Percentiles rank a stretch among this genome's conserved stretches.
Evolutionary conservation across 2,113 vertebrate genomes (phyloP).

Genomic region (Ctenodactylus gundi): DNA sequence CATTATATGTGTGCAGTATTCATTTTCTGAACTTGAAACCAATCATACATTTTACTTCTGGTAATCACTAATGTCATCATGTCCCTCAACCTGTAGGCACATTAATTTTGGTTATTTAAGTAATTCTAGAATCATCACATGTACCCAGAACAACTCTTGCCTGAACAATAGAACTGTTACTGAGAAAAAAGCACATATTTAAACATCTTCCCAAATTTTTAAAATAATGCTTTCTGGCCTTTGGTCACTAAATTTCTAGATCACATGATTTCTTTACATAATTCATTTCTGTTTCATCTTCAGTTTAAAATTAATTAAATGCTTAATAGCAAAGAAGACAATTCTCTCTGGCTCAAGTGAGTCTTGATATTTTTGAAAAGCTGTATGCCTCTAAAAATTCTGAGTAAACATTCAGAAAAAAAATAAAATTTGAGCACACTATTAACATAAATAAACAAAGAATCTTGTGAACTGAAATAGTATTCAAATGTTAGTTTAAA

Average conservation of each 20-base stretch:
- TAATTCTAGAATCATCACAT: conserved; percentile 16
- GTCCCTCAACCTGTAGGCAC: conserved; percentile 34
- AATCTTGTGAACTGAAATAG: background rate
- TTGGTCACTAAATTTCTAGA: conserved; percentile 65
- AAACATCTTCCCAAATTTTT: background rate
- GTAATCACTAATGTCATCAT: background rate
- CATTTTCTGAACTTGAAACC: conserved; percentile 48
- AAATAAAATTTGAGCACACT: conserved; percentile 47
- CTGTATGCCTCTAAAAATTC: conserved; percentile 68
- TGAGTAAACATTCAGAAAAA: conserved; percentile 52
- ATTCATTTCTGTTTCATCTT: conserved; percentile 57
- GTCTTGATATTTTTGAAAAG: conserved; percentile 75
- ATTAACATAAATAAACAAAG: conserved; percentile 51
- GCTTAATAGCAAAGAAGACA: conserved; percentile 61
- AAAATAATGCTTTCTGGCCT: background rate
- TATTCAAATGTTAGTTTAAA: background rate
- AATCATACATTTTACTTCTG: conserved; percentile 44
- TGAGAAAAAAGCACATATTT: background rate
- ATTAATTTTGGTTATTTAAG: conserved; percentile 52
- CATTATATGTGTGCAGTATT: conserved; percentile 40
- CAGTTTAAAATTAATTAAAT: conserved; percentile 71
- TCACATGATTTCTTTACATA: conserved; percentile 38
- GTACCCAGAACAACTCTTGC: background rate
- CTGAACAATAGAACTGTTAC: background rate
- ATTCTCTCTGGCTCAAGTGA: conserved; percentile 61